Percentiles rank a stretch among this genome's conserved stretches.
Conservation (phyloP, 1,140 invertebrate species). For the Orchestia grillus region DNA sequence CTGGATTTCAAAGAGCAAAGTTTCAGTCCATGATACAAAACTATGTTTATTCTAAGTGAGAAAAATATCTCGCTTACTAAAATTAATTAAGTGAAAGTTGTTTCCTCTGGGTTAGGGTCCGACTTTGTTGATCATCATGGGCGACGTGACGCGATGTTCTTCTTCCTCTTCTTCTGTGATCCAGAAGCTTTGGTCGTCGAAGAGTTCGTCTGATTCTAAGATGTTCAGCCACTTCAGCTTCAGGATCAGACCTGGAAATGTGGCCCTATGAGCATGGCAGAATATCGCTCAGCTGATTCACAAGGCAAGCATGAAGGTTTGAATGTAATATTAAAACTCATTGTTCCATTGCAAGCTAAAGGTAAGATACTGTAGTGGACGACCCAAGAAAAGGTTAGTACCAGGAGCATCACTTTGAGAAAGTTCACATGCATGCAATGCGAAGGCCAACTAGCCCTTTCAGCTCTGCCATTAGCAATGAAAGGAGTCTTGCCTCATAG, state of each 20-base stretch:
- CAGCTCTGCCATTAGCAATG: too few relatives aligned
- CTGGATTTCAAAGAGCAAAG: not conserved
- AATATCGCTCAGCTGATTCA: not conserved
- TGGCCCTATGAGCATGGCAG: not conserved
- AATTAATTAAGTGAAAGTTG: not conserved
- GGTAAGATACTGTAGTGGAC: not conserved
- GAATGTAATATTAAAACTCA: not conserved
- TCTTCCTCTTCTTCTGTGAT: constrained; percentile 69
- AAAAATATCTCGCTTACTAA: not conserved
- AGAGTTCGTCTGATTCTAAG: constrained; percentile 68
- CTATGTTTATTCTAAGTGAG: not conserved
- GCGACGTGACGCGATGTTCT: constrained; percentile 25
- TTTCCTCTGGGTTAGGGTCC: not conserved
- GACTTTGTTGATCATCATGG: constrained; percentile 30
- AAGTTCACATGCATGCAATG: not conserved
- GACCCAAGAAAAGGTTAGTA: not conserved
- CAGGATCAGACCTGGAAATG: constrained; percentile 69
- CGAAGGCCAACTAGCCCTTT: not conserved
- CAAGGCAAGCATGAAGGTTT: not conserved
- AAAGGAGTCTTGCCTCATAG: too few relatives aligned
- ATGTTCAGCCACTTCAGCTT: constrained; percentile 66
- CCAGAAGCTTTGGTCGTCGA: constrained; percentile 70
- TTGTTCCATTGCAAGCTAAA: not conserved
- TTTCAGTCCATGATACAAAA: not conserved
- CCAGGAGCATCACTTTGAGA: not conserved